Base-by-base conservation (phyloP, 2,113 vertebrate genomes). In the Pionites leucogaster region DNA sequence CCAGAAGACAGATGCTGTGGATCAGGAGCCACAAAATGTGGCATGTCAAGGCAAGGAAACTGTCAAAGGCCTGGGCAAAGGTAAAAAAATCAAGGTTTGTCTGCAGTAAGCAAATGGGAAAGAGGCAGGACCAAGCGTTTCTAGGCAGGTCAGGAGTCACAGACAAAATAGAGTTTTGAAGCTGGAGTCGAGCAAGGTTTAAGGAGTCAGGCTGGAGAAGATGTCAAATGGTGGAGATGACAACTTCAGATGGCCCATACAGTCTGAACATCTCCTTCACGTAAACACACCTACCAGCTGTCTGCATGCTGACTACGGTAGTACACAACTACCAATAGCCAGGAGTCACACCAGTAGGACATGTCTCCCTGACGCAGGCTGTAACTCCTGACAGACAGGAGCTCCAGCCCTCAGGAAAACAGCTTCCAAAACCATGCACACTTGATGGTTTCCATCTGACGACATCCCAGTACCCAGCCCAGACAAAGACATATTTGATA, bases 11-110 rank as follows among this genome's bases (percentile, higher is more conserved):
- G 39, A 25, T 27, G n/a, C 13, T n/a, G 27, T 22, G 28, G 9
- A 55, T 50, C 17, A 31, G 50, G 35, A 91, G 25, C 5, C 47
- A 27, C 42, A 60, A 2, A 12, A 46, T 4, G 0, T 9, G 33
- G 8, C 71, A 75, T 9, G 7, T 57, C 33, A 78, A 81, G 28
- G 11, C 41, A 70, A 87, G 3, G 11, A 29, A 79, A 59, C 37
- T 5, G 2, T 19, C 0, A 0, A 76, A 76, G 31, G 20, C 25
- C 39, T 37, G 44, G 7, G 13, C 39, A 77, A 72, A 80, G 15
- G 6, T 77, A 53, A 77, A 47, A 41, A 70, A 70, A 67, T 78
- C 37, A 44, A 27, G 2, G 7, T 41, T 83, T 83, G 29, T 39
- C 44, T 72, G 5, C 29, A 37, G 28, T 3, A 9, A 27, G 13